A percentile compares a stretch with the other conserved stretches of the same genome.
Conservation (phyloP, 2,113 vertebrate species). For the Erythrolamprus reginae region DNA sequence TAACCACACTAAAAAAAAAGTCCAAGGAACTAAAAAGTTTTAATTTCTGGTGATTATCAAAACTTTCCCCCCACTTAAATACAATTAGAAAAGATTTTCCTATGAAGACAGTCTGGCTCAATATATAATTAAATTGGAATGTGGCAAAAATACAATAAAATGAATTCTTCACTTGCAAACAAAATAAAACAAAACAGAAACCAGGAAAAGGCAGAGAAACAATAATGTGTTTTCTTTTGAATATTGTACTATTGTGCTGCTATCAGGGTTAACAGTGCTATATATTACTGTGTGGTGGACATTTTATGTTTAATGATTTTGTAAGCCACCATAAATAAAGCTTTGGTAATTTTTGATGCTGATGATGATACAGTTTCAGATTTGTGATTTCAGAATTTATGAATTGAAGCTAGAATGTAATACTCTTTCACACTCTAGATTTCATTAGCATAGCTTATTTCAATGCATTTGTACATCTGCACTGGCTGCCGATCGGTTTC, state of each 20-base stretch:
- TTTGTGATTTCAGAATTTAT: not conserved
- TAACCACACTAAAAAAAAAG: not conserved
- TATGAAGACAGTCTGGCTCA: slow-evolving; percentile 32
- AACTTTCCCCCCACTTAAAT: slow-evolving; percentile 20
- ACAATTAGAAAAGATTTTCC: slow-evolving; percentile 30
- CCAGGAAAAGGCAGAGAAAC: not conserved
- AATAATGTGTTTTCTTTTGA: no score
- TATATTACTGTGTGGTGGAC: not conserved
- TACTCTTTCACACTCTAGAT: not conserved
- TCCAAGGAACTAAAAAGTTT: not conserved
- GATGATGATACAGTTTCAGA: not conserved
- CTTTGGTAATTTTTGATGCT: not conserved
- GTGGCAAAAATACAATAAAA: slow-evolving; percentile 34
- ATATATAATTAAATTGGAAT: slow-evolving; percentile 35
- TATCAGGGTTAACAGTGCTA: not conserved
- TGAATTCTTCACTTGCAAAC: slow-evolving; percentile 19
- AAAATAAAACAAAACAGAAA: not conserved
- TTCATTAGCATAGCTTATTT: not conserved
- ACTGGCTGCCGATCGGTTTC: no score
- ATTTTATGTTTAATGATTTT: not conserved
- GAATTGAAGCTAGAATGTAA: not conserved
- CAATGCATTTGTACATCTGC: not conserved
- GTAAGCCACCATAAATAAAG: not conserved
- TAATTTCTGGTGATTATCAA: slow-evolving; percentile 22
- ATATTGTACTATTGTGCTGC: not conserved